phyloP scores from a whole-genome alignment of 2,797 vertebrate species.

The Cossypha caffra region DNA sequence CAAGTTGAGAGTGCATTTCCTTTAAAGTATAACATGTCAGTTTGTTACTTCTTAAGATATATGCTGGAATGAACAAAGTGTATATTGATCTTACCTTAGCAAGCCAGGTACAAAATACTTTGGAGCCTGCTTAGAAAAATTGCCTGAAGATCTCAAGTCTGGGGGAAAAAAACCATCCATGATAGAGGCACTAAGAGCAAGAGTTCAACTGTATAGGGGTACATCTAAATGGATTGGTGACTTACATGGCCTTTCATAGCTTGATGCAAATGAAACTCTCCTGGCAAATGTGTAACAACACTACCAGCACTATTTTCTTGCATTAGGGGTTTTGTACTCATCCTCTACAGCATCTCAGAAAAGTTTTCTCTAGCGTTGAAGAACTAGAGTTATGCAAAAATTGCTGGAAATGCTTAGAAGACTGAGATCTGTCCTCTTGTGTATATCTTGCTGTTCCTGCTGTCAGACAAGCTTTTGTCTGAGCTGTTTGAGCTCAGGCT shows the following conservation, averaged over 20 bases:
- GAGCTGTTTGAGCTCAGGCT: neutral
- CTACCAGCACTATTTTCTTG: neutral
- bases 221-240: neutral
- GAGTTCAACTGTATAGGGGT: neutral
- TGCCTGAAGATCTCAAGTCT: neutral
- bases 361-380: neutral
- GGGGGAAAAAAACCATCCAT: accelerated
- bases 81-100: neutral
- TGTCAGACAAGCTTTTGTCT: neutral
- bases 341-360: accelerated
- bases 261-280: neutral
- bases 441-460: neutral
- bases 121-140: neutral
- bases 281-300: neutral
- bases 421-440: neutral
- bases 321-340: accelerated
- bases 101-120: neutral
- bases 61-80: neutral
- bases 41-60: neutral
- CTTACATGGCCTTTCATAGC: neutral
- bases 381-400: neutral
- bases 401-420: neutral
- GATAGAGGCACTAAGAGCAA: neutral
- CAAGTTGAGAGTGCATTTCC: neutral
- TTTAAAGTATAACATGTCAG: neutral